phyloP scores from a whole-genome alignment of 2,113 vertebrate genomes.

The Phaetusa simplex region DNA sequence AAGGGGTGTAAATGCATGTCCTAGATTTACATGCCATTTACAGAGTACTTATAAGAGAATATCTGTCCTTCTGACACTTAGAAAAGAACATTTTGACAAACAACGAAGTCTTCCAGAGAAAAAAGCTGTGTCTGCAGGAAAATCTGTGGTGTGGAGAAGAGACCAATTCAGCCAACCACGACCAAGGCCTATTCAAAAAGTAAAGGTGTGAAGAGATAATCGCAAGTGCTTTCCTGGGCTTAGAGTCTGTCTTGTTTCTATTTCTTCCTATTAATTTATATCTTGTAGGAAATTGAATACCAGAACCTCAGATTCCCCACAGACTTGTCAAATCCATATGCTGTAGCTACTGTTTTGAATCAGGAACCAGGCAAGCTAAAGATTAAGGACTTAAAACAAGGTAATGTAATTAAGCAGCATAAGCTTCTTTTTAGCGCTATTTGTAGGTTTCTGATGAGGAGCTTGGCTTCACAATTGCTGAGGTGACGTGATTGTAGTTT shows the following conservation, averaged over 20 bases:
- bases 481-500: background rate
- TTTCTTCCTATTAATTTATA: constrained; percentile 24
- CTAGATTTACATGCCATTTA: background rate
- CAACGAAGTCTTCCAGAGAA: constrained; percentile 43
- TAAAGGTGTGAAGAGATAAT: constrained; percentile 58
- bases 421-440: background rate
- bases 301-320: constrained; percentile 67
- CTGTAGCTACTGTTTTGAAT: constrained; percentile 86
- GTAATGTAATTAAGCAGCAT: constrained; percentile 64
- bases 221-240: background rate
- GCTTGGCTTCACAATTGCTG: background rate
- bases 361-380: constrained; percentile 81
- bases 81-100: constrained; percentile 56
- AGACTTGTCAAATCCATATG: constrained; percentile 81
- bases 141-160: constrained; percentile 1
- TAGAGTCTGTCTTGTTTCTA: background rate
- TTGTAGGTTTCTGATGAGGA: background rate
- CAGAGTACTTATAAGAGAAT: background rate
- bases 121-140: constrained; percentile 12
- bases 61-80: constrained; percentile 54
- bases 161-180: background rate
- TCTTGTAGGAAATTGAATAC: constrained; percentile 71
- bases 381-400: constrained; percentile 80
- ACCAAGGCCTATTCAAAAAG: background rate
- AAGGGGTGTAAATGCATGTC: background rate